Evolutionary conservation across 2,888 invertebrate genomes (phyloP), one percentile per base, ranked within the genome.

Genomic region (Linyphia triangularis): DNA sequence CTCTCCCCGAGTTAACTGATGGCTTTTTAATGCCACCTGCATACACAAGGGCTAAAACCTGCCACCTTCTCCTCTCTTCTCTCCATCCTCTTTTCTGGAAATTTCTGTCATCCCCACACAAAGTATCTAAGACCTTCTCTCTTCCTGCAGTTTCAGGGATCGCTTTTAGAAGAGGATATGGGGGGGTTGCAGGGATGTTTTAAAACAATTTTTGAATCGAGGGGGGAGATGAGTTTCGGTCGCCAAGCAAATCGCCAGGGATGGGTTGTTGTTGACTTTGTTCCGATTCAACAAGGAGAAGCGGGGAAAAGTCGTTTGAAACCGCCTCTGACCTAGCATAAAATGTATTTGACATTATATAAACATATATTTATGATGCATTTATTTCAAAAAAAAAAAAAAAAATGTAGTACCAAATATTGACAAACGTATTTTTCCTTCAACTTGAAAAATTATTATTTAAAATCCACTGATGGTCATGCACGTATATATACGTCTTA

Each of bases 21-120:
- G 89, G 89, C 85, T 85, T 85, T 89, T 89, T 89, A 89, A 89
- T 89, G 89, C 89, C 85, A 89, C 89, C 89, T 89, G 89, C 88
- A 84, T n/a, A n/a, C 51, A 51, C 70, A 57, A 65, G 83, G 78
- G 83, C 73, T 70, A 65, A n/a, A 70, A 59, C 40, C 51, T 51
- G 57, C 72, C 67, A 22, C 70, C 72, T 72, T 67, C 81, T 70
- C 59, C 51, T 22, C 72, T 19, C n/a, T n/a, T n/a, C n/a, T n/a
- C n/a, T n/a, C n/a, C n/a, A n/a, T n/a, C n/a, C n/a, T n/a, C n/a
- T n/a, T n/a, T n/a, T 43, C 30, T 61, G 33, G 43, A 37, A 77
- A 70, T 85, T 84, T 70, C 85, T 85, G 85, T 85, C 85, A 85
- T 85, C 85, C 79, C 79, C 79, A 73, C 85, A 73, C 81, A 73